phyloP scores from a whole-genome alignment of 2,113 vertebrate species.

The Scomber scombrus region DNA sequence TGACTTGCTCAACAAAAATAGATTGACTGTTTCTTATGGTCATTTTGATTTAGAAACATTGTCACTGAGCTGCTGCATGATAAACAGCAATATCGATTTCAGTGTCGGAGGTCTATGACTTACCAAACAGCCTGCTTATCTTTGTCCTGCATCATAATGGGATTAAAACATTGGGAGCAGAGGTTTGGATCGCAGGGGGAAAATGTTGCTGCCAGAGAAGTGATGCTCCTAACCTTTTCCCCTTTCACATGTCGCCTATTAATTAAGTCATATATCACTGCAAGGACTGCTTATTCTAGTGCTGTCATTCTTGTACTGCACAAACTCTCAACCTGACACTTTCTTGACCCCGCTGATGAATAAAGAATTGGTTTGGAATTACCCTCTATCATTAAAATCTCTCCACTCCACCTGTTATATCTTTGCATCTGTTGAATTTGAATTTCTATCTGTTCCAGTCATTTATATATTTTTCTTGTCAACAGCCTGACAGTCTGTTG shows the following conservation, averaged over 20 bases:
- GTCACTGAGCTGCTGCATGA: conserved; percentile 17
- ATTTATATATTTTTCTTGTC: conserved; percentile 15
- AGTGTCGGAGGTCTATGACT: conserved; percentile 37
- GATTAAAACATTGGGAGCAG: conserved; percentile 48
- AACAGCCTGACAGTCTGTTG: conserved; percentile 33
- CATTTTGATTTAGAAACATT: not conserved
- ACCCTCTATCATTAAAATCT: conserved; percentile 44
- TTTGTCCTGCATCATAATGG: conserved; percentile 53
- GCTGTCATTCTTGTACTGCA: conserved; percentile 33
- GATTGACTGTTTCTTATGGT: not conserved
- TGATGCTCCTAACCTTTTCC: conserved; percentile 20
- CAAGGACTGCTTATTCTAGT: conserved; percentile 20
- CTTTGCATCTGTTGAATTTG: conserved; percentile 37
- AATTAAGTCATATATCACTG: conserved; percentile 63
- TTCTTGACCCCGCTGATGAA: conserved; percentile 41
- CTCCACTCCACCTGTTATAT: conserved; percentile 8
- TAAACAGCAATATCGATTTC: conserved; percentile 63
- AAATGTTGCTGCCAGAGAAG: conserved; percentile 1
- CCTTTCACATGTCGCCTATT: conserved; percentile 29
- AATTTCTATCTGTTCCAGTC: conserved; percentile 33
- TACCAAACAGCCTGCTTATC: conserved; percentile 49
- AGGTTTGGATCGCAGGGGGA: not conserved
- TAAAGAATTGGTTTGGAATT: conserved; percentile 54
- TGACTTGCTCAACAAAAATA: not conserved
- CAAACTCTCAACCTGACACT: conserved; percentile 29